Base-by-base conservation (phyloP, 2,888 invertebrate species). In the Onchidella celtica region DNA sequence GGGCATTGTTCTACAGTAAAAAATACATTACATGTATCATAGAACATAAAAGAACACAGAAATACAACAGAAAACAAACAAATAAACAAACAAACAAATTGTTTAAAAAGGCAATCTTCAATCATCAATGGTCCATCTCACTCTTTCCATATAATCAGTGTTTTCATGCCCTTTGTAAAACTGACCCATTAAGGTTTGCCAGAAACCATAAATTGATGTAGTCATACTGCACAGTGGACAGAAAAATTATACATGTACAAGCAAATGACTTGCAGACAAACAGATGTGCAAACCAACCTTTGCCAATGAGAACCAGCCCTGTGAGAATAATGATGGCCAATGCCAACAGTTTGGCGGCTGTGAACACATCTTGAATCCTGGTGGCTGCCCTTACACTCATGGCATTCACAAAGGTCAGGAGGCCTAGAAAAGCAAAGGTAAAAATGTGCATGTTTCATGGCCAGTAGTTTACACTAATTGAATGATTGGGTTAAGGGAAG, bases 281-380 rank as follows among this genome's bases (percentile, higher is more conserved):
- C 34, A 38, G n/a, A 38, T n/a, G 38, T 32, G 47, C 11, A 21
- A 34, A 95, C 88, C 83, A 79, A 92, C 97, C 97, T 87, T 94
- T 93, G 82, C 95, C 95, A 85, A 97, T 95, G 90, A 96, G 95
- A 87, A 95, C 95, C 24, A 97, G 87, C 36, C 98, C 98, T 27
- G 97, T 95, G 65, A 96, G 93, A 85, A 97, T 97, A 90, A 98
- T 97, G 89, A 96, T 95, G 27, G 96, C 92, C 38, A 98, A 94
- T 0, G 98, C 97, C 76, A 97, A 92, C 21, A 98, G 94, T 93
- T 98, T 98, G 81, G 97, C 97, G 0, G 96, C 95, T 0, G 97
- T 97, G 94, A 98, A 98, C 36, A 97, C 94, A 90, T 97, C 97
- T 92, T 98, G 98, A 76, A 98, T 96, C 85, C 97, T 95, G 95